These are phyloP conservation scores for Tricholauxania praeusta DNA, from an alignment of 2,888 invertebrate species.

Conservation along the genomic window DNA sequence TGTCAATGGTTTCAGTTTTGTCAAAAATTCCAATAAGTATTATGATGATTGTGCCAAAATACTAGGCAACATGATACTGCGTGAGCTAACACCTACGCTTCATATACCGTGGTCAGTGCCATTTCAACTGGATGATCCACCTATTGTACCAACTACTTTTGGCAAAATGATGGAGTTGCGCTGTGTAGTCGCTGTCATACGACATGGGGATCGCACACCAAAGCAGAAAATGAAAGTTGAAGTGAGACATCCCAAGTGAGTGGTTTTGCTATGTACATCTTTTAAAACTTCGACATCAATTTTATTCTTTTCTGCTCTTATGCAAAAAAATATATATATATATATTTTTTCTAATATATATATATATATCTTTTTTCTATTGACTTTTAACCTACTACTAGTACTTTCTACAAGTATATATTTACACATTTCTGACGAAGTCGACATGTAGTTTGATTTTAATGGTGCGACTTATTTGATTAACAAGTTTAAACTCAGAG, in stretches of 20 bases:
- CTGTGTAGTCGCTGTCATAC: constrained; percentile 96
- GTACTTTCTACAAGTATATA: too few species aligned
- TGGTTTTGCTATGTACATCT: constrained; percentile 4
- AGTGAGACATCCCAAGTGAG: constrained; percentile 92
- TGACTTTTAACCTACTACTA: too few species aligned
- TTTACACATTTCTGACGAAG: too few species aligned
- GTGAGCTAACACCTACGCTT: constrained; percentile 93
- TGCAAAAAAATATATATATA: too few species aligned
- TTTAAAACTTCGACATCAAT: background rate
- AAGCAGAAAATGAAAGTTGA: constrained; percentile 99
- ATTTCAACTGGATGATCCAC: constrained; percentile 97
- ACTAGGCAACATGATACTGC: constrained; percentile 95
- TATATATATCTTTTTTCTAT: too few species aligned
- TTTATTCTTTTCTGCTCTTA: too few species aligned
- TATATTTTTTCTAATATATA: too few species aligned
- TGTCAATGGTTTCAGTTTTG: constrained; percentile 99
- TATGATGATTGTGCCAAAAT: constrained; percentile 99
- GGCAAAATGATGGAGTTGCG: constrained; percentile 95
- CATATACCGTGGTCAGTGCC: constrained; percentile 99
- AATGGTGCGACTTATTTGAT: too few species aligned
- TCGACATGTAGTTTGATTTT: too few species aligned
- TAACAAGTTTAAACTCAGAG: too few species aligned
- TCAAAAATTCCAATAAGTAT: constrained; percentile 99
- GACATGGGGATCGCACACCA: constrained; percentile 98
- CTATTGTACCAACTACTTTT: constrained; percentile 98